phyloP scores from a whole-genome alignment of 2,888 invertebrate species.

The Ornithoptera priamus region DNA sequence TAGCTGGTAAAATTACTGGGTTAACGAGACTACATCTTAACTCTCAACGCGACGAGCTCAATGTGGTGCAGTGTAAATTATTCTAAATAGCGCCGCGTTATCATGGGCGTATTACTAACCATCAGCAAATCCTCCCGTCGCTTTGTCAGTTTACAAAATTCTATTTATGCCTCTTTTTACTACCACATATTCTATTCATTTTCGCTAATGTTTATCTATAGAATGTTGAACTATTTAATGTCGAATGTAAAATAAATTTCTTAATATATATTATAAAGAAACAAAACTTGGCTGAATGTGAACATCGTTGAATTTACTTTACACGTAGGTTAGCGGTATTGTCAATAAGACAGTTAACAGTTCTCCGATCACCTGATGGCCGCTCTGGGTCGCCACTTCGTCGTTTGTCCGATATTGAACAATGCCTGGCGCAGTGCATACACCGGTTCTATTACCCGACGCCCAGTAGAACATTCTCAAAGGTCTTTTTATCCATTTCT shows the following conservation, averaged over 20 bases:
- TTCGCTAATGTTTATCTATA: background rate
- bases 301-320: constrained; percentile 5
- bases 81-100: too few relatives aligned
- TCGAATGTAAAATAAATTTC: background rate
- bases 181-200: too few relatives aligned
- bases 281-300: background rate
- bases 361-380: constrained; percentile 53
- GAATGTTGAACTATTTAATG: background rate
- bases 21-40: too few relatives aligned
- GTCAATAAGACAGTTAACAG: constrained; percentile 44
- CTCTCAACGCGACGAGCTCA: too few relatives aligned
- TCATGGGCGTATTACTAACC: too few relatives aligned
- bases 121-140: too few relatives aligned
- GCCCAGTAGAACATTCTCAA: constrained; percentile 18
- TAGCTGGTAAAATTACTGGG: too few relatives aligned
- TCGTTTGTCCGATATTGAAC: constrained; percentile 58
- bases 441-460: constrained; percentile 37
- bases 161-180: too few relatives aligned
- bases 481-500: constrained; percentile 37
- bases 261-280: background rate
- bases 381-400: constrained; percentile 56
- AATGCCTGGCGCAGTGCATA: constrained; percentile 38
- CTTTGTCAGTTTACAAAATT: too few relatives aligned
- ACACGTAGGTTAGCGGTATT: constrained; percentile 18
- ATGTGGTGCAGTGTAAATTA: too few relatives aligned